Conservation (phyloP, 2,797 vertebrate species). For the Ataeniobius toweri region DNA sequence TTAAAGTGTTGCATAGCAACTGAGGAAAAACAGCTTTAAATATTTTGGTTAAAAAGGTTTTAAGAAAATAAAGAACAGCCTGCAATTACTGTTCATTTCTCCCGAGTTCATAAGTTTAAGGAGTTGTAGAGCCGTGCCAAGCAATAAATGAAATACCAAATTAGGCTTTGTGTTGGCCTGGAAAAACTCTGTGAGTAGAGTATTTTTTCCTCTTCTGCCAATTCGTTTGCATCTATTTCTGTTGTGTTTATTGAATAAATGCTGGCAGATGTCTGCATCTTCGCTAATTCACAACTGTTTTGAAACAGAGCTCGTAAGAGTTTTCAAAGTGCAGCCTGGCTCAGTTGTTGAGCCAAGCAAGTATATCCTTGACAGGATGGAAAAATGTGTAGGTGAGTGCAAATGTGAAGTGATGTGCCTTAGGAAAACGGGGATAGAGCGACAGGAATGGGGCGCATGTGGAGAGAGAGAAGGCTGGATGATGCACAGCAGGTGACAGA, state of each 20-base stretch:
- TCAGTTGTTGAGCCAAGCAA: constrained; percentile 56
- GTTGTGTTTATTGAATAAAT: constrained; percentile 69
- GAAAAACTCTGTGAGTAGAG: constrained; percentile 53
- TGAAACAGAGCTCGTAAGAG: constrained; percentile 67
- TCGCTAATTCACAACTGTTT: constrained; percentile 73
- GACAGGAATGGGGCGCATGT: constrained; percentile 62
- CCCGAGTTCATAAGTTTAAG: constrained; percentile 81
- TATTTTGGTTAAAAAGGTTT: constrained; percentile 82
- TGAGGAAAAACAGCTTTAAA: constrained; percentile 83
- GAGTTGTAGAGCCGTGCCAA: constrained; percentile 68
- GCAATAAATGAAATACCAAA: constrained; percentile 75
- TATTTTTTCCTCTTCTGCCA: constrained; percentile 52
- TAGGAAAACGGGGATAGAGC: constrained; percentile 73
- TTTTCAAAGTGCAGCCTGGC: constrained; percentile 65
- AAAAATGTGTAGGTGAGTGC: constrained; percentile 77
- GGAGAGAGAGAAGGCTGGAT: constrained; percentile 73
- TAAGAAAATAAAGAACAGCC: constrained; percentile 80
- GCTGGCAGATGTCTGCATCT: constrained; percentile 67
- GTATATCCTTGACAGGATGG: constrained; percentile 74
- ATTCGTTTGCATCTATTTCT: constrained; percentile 59
- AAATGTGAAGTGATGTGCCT: constrained; percentile 78
- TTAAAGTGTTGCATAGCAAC: constrained; percentile 84
- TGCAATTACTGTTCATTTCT: constrained; percentile 83
- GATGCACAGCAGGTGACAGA: constrained; percentile 83
- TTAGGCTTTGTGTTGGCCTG: constrained; percentile 66